Evolutionary conservation across 2,113 vertebrate genomes (phyloP), one percentile per base, ranked within the genome.

Genomic region (Toxotes chatareus): DNA sequence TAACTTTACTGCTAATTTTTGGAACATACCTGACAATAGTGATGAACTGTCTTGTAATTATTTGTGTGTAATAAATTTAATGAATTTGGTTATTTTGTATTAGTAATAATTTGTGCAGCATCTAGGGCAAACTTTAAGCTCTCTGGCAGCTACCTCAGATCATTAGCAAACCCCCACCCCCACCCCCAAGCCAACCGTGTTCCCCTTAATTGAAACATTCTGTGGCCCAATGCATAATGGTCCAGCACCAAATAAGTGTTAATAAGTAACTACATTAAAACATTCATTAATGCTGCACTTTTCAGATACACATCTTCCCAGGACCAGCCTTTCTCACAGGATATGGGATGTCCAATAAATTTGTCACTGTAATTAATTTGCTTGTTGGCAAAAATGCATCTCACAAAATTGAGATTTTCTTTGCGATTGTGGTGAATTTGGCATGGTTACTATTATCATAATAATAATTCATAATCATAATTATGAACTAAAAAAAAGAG

Each of bases 161-260:
- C 21, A 47, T 49, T 53, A 71, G 42, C 10, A 17, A 46, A 9
- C 17, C 17, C 34, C 10, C n/a, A 36, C 19, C 17, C 16, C 34
- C 49, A 31, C 60, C 27, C 3, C 38, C 27, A 49, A 36, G 62
- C 19, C 36, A 11, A 51, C 40, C 44, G n/a, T 65, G 61, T 57
- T 69, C 53, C 59, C 44, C 27, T 63, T 70, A 78, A 81, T 73
- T 77, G 19, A 61, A 71, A 46, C 27, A 61, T 63, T 23, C 21
- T 42, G 32, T 68, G 8, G 9, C 59, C n/a, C 13, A 69, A 2
- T 53, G 11, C 8, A 42, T 16, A 49, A 40, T 62, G 31, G 17
- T 64, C 32, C 27, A 38, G 61, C 63, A 59, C 10, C 12, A 38
- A n/a, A 40, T 34, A 19, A 23, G 11, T 71, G 44, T 61, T 60